Evolutionary conservation across 2,113 vertebrate species (phyloP).

Genomic region (Sinocyclocheilus maitianheensis): DNA sequence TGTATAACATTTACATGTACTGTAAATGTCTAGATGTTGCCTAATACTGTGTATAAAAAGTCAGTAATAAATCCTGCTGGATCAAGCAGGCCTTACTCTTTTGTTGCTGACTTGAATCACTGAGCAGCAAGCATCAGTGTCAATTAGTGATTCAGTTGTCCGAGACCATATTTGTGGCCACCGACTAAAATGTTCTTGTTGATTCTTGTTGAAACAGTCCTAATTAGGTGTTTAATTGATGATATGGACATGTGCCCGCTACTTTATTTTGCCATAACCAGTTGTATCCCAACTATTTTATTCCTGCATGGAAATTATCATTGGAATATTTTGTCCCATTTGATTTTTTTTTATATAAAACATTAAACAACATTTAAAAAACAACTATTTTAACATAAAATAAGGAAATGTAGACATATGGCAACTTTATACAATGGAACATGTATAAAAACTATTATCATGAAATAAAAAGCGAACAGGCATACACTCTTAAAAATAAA

Average conservation of each 20-base stretch:
- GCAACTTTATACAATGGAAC: too few relatives aligned
- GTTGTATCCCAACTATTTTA: background rate
- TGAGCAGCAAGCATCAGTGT: background rate
- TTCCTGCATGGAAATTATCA: background rate
- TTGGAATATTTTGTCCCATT: background rate
- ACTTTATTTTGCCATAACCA: background rate
- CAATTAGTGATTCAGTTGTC: background rate
- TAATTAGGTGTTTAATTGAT: background rate
- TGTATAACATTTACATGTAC: too few relatives aligned
- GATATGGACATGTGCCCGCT: background rate
- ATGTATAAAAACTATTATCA: background rate
- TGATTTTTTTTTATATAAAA: background rate
- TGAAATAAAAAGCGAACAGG: background rate
- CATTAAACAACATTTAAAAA: background rate
- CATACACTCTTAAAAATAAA: background rate
- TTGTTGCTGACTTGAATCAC: slow-evolving; percentile 1
- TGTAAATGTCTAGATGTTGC: slow-evolving; percentile 8
- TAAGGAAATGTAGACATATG: background rate
- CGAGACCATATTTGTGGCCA: background rate
- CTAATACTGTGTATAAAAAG: background rate
- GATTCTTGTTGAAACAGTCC: background rate
- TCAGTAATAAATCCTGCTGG: background rate
- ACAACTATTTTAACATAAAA: background rate
- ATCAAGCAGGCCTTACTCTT: background rate
- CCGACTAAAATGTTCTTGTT: background rate